Evolutionary conservation across 1,140 invertebrate genomes (phyloP), one percentile per base, ranked within the genome.

Genomic region (Plutomurus gul): DNA sequence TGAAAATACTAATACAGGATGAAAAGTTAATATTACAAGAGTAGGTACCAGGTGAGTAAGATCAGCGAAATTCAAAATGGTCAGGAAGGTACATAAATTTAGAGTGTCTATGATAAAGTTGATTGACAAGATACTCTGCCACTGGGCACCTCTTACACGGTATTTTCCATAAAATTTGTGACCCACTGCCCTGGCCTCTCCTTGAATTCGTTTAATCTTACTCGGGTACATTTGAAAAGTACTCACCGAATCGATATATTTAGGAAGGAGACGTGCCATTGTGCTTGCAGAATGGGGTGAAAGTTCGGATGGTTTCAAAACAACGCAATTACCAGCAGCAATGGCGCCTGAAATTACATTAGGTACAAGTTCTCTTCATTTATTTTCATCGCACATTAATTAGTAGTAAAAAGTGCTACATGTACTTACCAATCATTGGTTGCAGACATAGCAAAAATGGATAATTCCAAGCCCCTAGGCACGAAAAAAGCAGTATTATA

Each of bases 271-370:
- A 71, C 89, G 82, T 22, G 88, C 70, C 22, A 91, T 77, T 4
- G 89, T 81, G 18, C 85, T 81, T 7, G 90, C 87, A 27, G 87
- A 87, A 65, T 86, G 81, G 39, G 85, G 84, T 6, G 91, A 84
- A 10, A 91, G 51, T 83, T 92, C 92, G 3, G 90, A 91, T 10
- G 91, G 91, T 84, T 92, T 92, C 36, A 92, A 60, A 13, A 92
- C 80, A 4, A 86, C 88, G 85, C 88, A 89, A 84, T 92, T 92
- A 37, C 90, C 91, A 60, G 91, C 90, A 74, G 90, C 89, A 71
- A 92, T 86, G 8, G 80, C 80, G 10, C 79, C 75, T 40, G 1
- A 30, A 11, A 30, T 27, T 33, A 75, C 16, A 75, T 13, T 20
- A 22, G 16, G 7, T 22, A 43, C 3, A 49, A 49, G 47, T 20